Percentiles rank a stretch among this genome's conserved stretches.
Evolutionary conservation across 2,113 vertebrate species (phyloP).

Genomic region (Dendropsophus ebraccatus): DNA sequence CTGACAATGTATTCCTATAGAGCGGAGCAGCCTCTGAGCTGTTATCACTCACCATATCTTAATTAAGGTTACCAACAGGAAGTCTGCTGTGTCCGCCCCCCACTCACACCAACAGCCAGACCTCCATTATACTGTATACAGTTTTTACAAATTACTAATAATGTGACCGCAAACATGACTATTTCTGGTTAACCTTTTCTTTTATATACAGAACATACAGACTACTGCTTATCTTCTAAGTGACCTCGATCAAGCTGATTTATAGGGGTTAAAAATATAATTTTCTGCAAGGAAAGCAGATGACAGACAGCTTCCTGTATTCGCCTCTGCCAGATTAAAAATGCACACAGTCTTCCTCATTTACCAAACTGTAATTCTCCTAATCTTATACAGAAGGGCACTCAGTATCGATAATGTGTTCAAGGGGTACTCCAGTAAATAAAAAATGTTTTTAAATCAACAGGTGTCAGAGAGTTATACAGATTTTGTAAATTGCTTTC

Average conservation of each 20-base stretch:
- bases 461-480: too few species aligned
- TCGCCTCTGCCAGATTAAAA: not conserved
- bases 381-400: not conserved
- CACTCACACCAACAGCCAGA: not conserved
- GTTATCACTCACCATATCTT: not conserved
- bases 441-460: too few species aligned
- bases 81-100: not conserved
- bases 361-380: not conserved
- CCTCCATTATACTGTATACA: not conserved
- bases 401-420: not conserved
- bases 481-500: too few species aligned
- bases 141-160: not conserved
- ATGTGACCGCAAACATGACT: not conserved
- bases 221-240: not conserved
- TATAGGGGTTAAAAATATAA: not conserved
- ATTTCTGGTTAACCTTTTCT: not conserved
- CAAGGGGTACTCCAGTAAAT: too few species aligned
- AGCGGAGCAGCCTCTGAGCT: not conserved
- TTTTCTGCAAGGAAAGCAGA: conserved; percentile 1
- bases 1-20: not conserved
- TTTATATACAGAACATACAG: not conserved
- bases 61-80: not conserved
- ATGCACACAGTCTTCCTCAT: not conserved
- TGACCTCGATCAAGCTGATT: not conserved
- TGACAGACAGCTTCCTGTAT: not conserved